Base-by-base conservation (phyloP, 2,888 invertebrate genomes). In the Argynnis bischoffii region DNA sequence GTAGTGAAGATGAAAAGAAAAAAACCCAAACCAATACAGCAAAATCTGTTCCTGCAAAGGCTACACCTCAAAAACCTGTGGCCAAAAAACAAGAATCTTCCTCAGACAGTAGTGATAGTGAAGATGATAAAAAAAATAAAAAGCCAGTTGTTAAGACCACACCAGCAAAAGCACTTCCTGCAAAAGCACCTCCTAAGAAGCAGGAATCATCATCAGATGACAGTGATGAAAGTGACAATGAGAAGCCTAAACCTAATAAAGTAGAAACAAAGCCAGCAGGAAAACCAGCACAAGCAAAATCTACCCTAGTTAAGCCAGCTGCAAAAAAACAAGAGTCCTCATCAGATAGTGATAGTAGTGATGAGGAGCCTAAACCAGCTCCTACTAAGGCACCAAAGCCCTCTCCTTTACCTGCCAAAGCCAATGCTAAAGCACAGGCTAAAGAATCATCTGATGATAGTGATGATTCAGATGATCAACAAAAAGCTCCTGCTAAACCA, bases 81-180 rank as follows among this genome's bases (percentile, higher is more conserved):
- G 71, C 70, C 13, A 80, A 82, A 56, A 85, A 87, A 76, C 85
- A 87, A 73, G 83, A 85, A 53, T 83, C 84, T 11, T 84, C 88
- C 8, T 84, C 89, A 26, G 89, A 89, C 63, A 85, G 85, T 72
- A 74, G 73, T 57, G 85, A 86, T 53, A 81, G 82, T 55, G 90
- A 89, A 73, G 87, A 87, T 35, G 87, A 88, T 67, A 91, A 92
- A 57, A 85, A 85, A 46, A 84, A 83, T 35, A 82, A 83, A 71
- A 74, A 74, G 59, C 71, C 74, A 66, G 46, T n/a, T 55, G 46
- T 16, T 15, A 69, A 69, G 59, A 55, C 66, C 15, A 50, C 67
- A 41, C 51, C 60, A 54, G n/a, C 53, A 14, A 63, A 57, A 31
- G 56, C 55, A 18, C 63, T 5, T 26, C 51, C 60, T 50, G n/a